phyloP scores from a whole-genome alignment of 2,797 vertebrate species.

The Capromys pilorides region DNA sequence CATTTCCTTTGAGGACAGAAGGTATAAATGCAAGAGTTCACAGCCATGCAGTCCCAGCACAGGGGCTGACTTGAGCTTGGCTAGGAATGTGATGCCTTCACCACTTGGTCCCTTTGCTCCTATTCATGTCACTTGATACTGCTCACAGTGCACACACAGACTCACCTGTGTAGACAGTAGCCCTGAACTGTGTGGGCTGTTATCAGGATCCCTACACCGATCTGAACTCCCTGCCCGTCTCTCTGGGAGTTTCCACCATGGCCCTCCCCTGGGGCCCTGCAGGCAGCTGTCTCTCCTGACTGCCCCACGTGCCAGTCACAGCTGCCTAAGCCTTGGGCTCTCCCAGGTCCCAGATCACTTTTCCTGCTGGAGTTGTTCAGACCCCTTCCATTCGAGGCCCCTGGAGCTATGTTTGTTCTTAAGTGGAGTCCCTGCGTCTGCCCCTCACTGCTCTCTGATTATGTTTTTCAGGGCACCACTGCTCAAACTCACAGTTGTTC shows the following conservation, averaged over 20 bases:
- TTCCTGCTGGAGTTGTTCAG: not conserved
- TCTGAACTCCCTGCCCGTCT: not conserved
- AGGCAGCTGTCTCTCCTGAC: not conserved
- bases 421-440: not conserved
- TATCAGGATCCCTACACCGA: not conserved
- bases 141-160: not conserved
- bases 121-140: not conserved
- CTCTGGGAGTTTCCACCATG: not conserved
- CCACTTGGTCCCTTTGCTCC: not conserved
- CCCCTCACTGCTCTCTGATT: not conserved
- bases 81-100: not conserved
- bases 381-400: not conserved
- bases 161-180: not conserved
- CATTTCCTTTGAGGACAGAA: slow-evolving; percentile 19
- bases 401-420: not conserved
- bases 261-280: not conserved
- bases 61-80: not conserved
- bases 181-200: not conserved
- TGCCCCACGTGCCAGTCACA: not conserved
- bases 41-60: not conserved
- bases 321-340: not conserved
- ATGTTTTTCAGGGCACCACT: not conserved
- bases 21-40: not conserved
- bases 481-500: not conserved
- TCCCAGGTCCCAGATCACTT: not conserved